phyloP scores from a whole-genome alignment of 2,113 vertebrate genomes.

The Noctilio leporinus region DNA sequence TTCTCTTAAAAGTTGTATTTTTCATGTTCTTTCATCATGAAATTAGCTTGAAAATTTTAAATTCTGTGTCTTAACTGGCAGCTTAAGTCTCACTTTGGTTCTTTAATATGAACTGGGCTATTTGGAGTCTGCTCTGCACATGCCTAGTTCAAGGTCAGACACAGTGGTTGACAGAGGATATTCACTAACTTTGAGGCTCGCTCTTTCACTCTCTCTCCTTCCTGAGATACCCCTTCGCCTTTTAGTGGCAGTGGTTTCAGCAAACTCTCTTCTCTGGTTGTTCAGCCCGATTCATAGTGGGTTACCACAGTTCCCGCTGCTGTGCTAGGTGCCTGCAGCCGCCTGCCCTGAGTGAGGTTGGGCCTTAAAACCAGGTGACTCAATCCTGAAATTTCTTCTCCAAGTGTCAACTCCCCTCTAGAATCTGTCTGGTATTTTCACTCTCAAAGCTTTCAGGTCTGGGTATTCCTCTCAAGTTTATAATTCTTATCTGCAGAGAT shows the following conservation, averaged over 20 bases:
- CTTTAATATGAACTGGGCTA: background rate
- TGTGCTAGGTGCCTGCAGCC: background rate
- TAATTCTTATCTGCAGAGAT: background rate
- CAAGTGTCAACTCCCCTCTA: background rate
- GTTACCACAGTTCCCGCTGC: background rate
- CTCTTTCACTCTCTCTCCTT: background rate
- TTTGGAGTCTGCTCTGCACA: background rate
- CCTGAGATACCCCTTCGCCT: background rate
- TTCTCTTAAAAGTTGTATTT: background rate
- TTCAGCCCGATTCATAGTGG: background rate
- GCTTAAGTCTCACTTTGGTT: background rate
- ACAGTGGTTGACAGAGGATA: background rate
- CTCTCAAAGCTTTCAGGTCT: background rate
- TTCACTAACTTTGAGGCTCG: background rate
- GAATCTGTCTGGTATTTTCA: background rate
- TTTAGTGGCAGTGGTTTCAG: background rate
- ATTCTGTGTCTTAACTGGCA: background rate
- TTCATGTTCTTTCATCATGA: background rate
- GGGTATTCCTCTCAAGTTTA: background rate
- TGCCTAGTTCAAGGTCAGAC: background rate
- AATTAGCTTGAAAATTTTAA: background rate
- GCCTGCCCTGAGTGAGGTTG: background rate
- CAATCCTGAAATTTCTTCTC: background rate
- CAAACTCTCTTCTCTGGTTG: background rate
- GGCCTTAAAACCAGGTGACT: background rate